Evolutionary conservation across 2,797 vertebrate genomes (phyloP).

Genomic region (Anisognathus igniventris): DNA sequence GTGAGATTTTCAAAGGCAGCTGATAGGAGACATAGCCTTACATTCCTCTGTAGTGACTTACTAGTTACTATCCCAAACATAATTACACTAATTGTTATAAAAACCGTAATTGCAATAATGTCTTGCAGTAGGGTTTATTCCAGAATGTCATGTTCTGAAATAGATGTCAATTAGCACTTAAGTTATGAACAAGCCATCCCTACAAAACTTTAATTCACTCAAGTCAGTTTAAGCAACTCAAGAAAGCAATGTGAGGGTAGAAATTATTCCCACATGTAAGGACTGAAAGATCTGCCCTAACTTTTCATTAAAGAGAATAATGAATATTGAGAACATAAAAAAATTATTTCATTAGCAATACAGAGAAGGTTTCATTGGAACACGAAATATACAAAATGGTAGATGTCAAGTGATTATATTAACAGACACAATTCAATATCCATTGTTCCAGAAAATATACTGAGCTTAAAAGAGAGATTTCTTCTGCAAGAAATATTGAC

Average conservation of each 20-base stretch:
- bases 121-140: conserved; percentile 50
- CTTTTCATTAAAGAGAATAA: conserved; percentile 65
- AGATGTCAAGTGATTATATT: conserved; percentile 63
- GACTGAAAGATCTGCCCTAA: conserved; percentile 49
- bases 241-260: conserved; percentile 46
- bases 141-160: conserved; percentile 52
- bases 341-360: conserved; percentile 65
- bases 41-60: conserved; percentile 5
- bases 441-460: conserved; percentile 65
- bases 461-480: conserved; percentile 58
- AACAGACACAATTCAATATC: conserved; percentile 65
- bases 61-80: conserved; percentile 28
- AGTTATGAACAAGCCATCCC: conserved; percentile 60
- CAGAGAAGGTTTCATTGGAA: conserved; percentile 44
- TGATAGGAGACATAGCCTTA: background rate
- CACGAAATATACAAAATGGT: conserved; percentile 50
- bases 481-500: conserved; percentile 51
- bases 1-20: background rate
- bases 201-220: conserved; percentile 59
- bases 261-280: conserved; percentile 63
- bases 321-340: conserved; percentile 68
- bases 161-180: conserved; percentile 59
- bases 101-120: conserved; percentile 33
- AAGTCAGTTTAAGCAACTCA: conserved; percentile 51
- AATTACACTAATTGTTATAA: conserved; percentile 52